Evolutionary conservation across 2,113 vertebrate genomes (phyloP), one percentile per base, ranked within the genome.

Genomic region (Megaceryle torquata): DNA sequence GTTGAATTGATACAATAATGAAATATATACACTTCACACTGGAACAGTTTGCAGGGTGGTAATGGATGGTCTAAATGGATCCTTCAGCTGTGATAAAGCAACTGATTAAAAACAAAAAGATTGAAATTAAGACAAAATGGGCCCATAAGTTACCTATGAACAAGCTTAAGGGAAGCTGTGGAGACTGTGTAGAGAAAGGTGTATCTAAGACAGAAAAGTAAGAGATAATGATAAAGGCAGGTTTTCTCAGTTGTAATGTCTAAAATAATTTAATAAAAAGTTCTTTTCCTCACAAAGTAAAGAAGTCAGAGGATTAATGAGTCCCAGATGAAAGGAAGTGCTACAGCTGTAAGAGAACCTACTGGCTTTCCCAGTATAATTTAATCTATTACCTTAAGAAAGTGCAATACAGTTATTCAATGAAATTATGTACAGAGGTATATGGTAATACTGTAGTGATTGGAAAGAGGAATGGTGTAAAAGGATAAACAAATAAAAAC

Each of bases 91-190:
- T 67, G 74, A 70, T 82, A 89, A 86, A 70, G 31, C 11, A 61
- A 7, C 24, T 67, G 69, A 87, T 84, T 89, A 78, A 78, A 92
- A 88, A 63, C 24, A 80, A n/a, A 77, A 82, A 78, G 41, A 78
- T 78, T 51, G 51, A 89, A 89, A 81, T 85, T 74, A 57, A 81
- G 46, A 60, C 21, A 75, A 84, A 89, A 71, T n/a, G 6, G 20
- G 3, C 4, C 67, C 15, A 26, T 86, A 83, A 80, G 11, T 77
- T 84, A 72, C 93, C 91, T 1, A 80, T 56, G 35, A 86, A 41
- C 6, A 72, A 88, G 24, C 24, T 77, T 54, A 86, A 72, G 35
- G 25, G 44, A 83, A 83, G 5, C 11, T 77, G 16, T 81, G 26
- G 33, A 77, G 91, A 39, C 4, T 33, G 72, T 43, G 15, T 64